These are phyloP conservation scores for Philereme vetulata DNA, from an alignment of 2,888 invertebrate genomes.

Conservation along the genomic window DNA sequence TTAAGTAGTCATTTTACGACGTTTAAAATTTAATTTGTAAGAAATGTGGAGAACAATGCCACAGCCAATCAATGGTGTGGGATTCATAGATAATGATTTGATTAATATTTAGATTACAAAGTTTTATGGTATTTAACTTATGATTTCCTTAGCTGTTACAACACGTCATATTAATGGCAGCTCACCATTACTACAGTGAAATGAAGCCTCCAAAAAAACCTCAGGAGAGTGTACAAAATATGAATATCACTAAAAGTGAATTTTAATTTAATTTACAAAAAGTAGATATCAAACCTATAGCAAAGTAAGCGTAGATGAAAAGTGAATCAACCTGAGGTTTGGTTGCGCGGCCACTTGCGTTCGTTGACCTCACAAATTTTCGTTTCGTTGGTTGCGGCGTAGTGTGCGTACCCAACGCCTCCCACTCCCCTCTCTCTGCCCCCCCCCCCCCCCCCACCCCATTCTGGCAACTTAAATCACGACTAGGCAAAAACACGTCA, in stretches of 20 bases:
- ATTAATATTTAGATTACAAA: background rate
- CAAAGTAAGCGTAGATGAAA: conserved; percentile 77
- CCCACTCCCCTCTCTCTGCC: conserved; percentile 43
- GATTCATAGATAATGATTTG: background rate
- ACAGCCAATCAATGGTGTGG: background rate
- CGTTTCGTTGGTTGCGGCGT: conserved; percentile 77
- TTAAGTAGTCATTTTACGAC: no score
- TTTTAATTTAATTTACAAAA: conserved; percentile 62
- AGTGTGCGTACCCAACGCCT: conserved; percentile 59
- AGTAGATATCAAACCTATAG: conserved; percentile 59
- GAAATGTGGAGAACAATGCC: no score
- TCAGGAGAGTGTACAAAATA: conserved; percentile 2
- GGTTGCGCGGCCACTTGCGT: conserved; percentile 78
- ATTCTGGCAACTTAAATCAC: conserved; percentile 71
- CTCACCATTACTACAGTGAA: no score
- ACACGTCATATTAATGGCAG: no score
- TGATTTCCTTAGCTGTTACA: no score
- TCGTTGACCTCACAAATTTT: conserved; percentile 83
- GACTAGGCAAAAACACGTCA: conserved; percentile 58
- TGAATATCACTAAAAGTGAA: conserved; percentile 51
- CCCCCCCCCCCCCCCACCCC: conserved; percentile 50
- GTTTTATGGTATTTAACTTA: no score
- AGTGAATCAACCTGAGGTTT: conserved; percentile 82
- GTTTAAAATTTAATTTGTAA: no score
- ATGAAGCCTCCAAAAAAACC: background rate